Evolutionary conservation across 2,113 vertebrate species (phyloP).

Genomic region (Corythoichthys intestinalis): DNA sequence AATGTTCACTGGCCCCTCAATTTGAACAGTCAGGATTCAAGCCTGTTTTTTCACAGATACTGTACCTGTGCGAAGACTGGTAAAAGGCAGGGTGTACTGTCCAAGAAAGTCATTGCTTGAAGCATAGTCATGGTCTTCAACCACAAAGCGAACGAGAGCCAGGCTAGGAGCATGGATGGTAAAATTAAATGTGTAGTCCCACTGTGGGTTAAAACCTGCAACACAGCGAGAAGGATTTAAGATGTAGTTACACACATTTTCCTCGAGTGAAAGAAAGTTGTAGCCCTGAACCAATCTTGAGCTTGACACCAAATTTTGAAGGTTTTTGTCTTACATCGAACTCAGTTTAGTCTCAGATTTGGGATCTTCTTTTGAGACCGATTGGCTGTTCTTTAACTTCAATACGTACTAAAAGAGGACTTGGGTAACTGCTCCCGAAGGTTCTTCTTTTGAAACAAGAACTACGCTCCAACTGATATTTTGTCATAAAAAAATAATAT

Average conservation of each 20-base stretch:
- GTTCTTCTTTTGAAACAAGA: no score
- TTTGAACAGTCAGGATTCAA: background rate
- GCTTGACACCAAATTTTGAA: no score
- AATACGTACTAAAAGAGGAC: no score
- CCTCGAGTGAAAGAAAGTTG: no score
- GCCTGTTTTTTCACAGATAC: background rate
- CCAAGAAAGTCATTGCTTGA: conserved; percentile 91
- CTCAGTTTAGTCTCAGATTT: no score
- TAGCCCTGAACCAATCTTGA: no score
- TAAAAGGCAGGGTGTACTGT: conserved; percentile 85
- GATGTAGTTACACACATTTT: background rate
- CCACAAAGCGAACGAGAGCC: conserved; percentile 87
- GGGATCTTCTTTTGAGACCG: no score
- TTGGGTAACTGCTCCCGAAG: no score
- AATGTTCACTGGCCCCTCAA: background rate
- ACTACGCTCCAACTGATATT: no score
- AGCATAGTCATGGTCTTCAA: conserved; percentile 87
- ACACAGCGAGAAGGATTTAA: background rate
- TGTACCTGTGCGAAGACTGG: conserved; percentile 82
- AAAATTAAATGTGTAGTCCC: conserved; percentile 83
- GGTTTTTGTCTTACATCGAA: no score
- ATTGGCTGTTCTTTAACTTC: no score
- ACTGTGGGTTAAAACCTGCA: conserved; percentile 88
- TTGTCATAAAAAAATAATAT: no score
- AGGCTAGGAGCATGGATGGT: conserved; percentile 80